Conservation (phyloP, 1,140 invertebrate genomes). For the Pseudoatta argentina region DNA sequence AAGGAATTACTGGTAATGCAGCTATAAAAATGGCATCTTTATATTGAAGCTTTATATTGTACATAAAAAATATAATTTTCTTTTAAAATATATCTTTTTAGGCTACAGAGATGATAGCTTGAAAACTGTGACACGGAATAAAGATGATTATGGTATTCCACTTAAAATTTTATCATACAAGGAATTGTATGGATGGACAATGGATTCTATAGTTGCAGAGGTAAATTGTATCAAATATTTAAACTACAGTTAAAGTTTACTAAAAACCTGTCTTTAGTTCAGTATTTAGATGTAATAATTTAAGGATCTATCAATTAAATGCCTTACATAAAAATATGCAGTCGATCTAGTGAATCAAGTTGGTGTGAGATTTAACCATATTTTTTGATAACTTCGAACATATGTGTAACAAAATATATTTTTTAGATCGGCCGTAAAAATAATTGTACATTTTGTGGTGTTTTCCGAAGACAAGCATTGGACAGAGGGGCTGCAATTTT, state of each 20-base stretch:
- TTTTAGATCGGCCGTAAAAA: slow-evolving; percentile 97
- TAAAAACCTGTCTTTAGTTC: not conserved
- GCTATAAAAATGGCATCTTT: not conserved
- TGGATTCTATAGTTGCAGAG: slow-evolving; percentile 98
- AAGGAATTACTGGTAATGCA: slow-evolving; percentile 95
- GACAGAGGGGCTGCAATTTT: slow-evolving; percentile 96
- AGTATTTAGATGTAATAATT: not conserved
- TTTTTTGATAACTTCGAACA: not conserved
- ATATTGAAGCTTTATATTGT: not conserved
- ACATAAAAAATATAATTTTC: not conserved
- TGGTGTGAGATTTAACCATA: not conserved
- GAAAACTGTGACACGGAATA: slow-evolving; percentile 98
- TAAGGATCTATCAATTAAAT: not conserved
- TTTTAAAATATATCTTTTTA: slow-evolving; percentile 71
- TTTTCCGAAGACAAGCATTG: slow-evolving; percentile 97
- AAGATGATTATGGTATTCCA: slow-evolving; percentile 96
- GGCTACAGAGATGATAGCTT: slow-evolving; percentile 99
- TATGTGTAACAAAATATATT: slow-evolving; percentile 39
- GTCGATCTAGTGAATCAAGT: not conserved
- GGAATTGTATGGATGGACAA: slow-evolving; percentile 99
- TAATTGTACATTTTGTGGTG: slow-evolving; percentile 99
- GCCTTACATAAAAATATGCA: not conserved
- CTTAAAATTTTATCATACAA: slow-evolving; percentile 99
- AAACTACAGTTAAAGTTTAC: not conserved
- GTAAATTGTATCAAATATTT: slow-evolving; percentile 78